Evolutionary conservation across 2,113 vertebrate species (phyloP).

Genomic region (Calypte anna): DNA sequence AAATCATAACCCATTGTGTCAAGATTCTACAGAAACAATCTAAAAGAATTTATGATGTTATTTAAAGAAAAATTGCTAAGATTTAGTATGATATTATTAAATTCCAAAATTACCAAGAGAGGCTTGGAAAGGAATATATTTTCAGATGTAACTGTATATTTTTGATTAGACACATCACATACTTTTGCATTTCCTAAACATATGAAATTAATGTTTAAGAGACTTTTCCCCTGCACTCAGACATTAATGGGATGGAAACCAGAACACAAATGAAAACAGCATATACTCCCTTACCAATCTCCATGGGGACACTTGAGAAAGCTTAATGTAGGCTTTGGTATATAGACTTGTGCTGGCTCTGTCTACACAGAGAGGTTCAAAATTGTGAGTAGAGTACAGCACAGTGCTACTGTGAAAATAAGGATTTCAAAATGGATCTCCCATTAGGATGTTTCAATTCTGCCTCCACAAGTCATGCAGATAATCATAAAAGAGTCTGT

Average conservation of each 20-base stretch:
- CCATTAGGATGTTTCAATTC: not conserved
- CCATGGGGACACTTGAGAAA: not conserved
- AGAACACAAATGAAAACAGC: not conserved
- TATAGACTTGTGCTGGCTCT: not conserved
- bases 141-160: not conserved
- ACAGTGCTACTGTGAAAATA: not conserved
- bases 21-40: not conserved
- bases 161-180: not conserved
- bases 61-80: not conserved
- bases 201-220: not conserved
- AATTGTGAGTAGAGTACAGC: not conserved
- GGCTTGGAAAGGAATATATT: not conserved
- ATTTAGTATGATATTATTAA: not conserved
- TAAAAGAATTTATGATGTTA: not conserved
- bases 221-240: not conserved
- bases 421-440: not conserved
- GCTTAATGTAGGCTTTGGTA: not conserved
- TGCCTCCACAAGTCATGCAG: not conserved
- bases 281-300: not conserved
- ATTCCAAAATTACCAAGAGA: not conserved
- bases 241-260: not conserved
- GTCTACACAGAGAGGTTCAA: not conserved
- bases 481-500: too few relatives aligned
- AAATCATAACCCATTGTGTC: not conserved
- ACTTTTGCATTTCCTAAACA: not conserved